Percentiles rank a stretch among this genome's conserved stretches.
These are phyloP conservation scores for Macrotis lagotis DNA, from an alignment of 2,113 vertebrate genomes.

Conservation along the genomic window DNA sequence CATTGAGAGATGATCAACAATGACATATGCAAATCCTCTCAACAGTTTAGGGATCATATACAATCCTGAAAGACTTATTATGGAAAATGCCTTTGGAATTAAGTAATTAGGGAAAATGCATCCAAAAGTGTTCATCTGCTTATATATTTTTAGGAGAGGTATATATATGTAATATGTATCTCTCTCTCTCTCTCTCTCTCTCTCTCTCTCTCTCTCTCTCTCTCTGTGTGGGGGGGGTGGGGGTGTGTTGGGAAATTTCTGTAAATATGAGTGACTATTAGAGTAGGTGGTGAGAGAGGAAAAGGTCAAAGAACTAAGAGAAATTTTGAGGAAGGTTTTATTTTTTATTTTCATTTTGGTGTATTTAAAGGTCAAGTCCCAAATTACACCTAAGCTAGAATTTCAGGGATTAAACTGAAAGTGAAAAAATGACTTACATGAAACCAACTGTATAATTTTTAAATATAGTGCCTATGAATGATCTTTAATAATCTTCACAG, in stretches of 20 bases:
- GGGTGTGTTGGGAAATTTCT: no score
- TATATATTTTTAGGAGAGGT: background rate
- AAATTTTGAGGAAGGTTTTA: background rate
- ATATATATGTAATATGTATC: background rate
- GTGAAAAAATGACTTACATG: background rate
- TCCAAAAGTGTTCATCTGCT: background rate
- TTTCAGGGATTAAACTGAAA: no score
- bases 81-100: no score
- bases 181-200: no score
- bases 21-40: no score
- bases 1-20: no score
- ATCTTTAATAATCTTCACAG: background rate
- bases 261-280: background rate
- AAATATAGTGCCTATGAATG: background rate
- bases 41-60: no score
- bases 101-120: no score
- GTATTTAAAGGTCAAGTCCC: background rate
- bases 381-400: background rate
- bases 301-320: background rate
- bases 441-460: background rate
- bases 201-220: no score
- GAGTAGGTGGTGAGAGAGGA: background rate
- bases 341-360: background rate
- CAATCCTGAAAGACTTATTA: no score
- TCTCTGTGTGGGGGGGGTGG: no score